phyloP scores from a whole-genome alignment of 2,113 vertebrate genomes.

The Capreolus pygargus region DNA sequence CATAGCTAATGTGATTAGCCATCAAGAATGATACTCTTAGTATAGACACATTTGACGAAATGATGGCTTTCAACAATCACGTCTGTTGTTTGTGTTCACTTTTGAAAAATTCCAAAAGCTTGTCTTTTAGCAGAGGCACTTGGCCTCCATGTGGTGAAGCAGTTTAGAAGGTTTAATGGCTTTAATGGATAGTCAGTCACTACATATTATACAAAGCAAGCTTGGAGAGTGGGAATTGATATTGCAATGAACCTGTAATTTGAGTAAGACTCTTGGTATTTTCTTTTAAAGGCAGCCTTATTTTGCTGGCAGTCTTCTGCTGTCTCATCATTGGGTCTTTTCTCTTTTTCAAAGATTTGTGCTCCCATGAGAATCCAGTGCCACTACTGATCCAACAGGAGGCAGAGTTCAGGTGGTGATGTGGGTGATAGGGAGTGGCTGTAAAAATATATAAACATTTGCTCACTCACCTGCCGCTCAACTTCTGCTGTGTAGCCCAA shows the following conservation, averaged over 20 bases:
- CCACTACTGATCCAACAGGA: not conserved
- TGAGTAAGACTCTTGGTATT: not conserved
- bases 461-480: not conserved
- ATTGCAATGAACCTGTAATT: not conserved
- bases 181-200: not conserved
- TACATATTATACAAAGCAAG: not conserved
- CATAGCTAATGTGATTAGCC: not conserved
- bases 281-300: not conserved
- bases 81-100: not conserved
- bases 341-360: not conserved
- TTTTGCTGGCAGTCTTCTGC: not conserved
- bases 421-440: not conserved
- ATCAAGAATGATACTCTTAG: not conserved
- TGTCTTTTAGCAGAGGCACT: not conserved
- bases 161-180: not conserved
- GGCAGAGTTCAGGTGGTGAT: not conserved
- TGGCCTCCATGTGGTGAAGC: not conserved
- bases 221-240: not conserved
- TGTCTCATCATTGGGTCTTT: not conserved
- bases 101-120: not conserved
- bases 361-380: not conserved
- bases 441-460: not conserved
- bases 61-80: not conserved
- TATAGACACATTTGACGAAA: not conserved
- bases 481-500: not conserved